Base-by-base conservation (phyloP, 2,888 invertebrate genomes). In the Fragum whitleyi region DNA sequence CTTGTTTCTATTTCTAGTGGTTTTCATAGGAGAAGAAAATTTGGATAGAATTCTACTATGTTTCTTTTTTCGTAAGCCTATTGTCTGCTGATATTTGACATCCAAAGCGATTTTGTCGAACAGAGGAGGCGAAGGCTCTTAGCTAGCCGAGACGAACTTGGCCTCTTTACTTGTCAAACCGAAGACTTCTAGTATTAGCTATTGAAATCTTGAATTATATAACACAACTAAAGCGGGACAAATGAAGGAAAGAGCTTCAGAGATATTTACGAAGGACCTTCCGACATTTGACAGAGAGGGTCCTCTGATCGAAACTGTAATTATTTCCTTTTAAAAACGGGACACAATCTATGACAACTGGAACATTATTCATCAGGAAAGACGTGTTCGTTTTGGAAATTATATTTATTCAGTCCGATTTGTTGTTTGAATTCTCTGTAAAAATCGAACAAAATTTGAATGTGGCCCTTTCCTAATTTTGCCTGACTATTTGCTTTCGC, bases 351-450 rank as follows among this genome's bases (percentile, higher is more conserved):
- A 83, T 80, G 80, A 80, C 80, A 78, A 74, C 73, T 70, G 80
- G 71, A 80, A 70, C 69, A 77, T 76, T 70, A 84, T 84, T 81
- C 78, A 81, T 81, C 81, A 81, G 73, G 77, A 74, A 42, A 62
- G 65, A 9, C 21, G 79, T 19, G 36, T 59, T 23, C 62, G 53
- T 47, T 70, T 74, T 70, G 42, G 51, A 77, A 76, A 76, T 83
- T 83, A 73, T 83, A 79, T 83, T 83, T 73, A 68, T 74, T 67
- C 74, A 74, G 79, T 70, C 53, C 23, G 51, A 21, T 62, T 47
- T 51, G 62, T 39, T 83, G 67, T 83, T 83, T 83, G 83, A 83
- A 77, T 83, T 83, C 79, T 79, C 32, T 74, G 83, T 76, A 76
- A 77, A n/a, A 83, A 83, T 77, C 47, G 73, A 55, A 53, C 67